Conservation (phyloP, 2,113 vertebrate genomes). For the Tychaedon coryphoeus region DNA sequence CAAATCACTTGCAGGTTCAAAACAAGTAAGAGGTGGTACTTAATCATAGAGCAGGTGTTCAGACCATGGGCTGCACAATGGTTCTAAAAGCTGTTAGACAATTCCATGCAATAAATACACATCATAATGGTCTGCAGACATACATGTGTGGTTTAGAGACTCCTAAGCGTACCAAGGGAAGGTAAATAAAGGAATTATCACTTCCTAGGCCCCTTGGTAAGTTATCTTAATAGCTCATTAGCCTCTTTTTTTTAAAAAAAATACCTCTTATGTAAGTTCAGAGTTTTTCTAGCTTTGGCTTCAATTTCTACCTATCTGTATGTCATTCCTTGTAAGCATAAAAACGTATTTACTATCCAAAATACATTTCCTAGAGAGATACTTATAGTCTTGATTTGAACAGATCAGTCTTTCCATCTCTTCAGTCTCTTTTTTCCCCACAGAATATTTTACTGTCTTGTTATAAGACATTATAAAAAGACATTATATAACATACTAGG, state of each 20-base stretch:
- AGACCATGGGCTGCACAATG: not conserved
- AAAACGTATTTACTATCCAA: not conserved
- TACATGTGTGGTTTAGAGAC: not conserved
- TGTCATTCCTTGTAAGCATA: not conserved
- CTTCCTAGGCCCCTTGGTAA: not conserved
- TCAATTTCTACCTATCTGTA: not conserved
- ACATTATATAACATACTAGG: not conserved
- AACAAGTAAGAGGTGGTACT: not conserved
- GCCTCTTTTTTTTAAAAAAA: not conserved
- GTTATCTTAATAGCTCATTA: not conserved
- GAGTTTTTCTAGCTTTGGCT: not conserved
- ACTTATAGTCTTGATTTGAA: not conserved
- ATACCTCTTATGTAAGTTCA: not conserved
- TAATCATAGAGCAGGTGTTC: not conserved
- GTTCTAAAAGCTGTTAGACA: not conserved
- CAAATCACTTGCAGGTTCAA: not conserved
- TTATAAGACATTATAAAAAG: not conserved
- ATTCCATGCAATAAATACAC: not conserved
- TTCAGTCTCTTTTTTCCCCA: not conserved
- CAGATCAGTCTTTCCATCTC: not conserved
- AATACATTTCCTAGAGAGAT: not conserved
- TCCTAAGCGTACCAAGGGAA: not conserved
- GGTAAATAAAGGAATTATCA: not conserved
- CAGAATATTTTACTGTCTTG: not conserved
- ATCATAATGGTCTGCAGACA: not conserved